A percentile compares a stretch with the other conserved stretches of the same genome.
phyloP scores from a whole-genome alignment of 2,888 invertebrate species.

The Sarcophaga caerulescens region DNA sequence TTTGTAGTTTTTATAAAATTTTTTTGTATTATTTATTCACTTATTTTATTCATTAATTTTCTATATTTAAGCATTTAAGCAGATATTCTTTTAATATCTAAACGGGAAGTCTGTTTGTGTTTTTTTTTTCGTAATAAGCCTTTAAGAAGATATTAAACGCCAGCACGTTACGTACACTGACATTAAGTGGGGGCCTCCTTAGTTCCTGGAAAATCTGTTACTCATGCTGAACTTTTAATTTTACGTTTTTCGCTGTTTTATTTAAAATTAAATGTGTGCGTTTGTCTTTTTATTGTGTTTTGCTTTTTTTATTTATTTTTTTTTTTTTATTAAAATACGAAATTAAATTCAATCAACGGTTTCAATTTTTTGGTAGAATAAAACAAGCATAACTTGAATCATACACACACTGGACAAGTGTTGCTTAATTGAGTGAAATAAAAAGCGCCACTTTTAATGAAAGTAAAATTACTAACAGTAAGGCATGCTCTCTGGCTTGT shows the following conservation, averaged over 20 bases:
- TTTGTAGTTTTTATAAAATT: not conserved
- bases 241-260: slow-evolving; percentile 26
- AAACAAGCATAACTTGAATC: slow-evolving; percentile 32
- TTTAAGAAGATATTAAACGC: slow-evolving; percentile 14
- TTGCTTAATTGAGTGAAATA: not conserved
- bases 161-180: not conserved
- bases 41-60: not conserved
- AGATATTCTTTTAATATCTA: slow-evolving; percentile 24
- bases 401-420: slow-evolving; percentile 6
- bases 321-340: slow-evolving; percentile 53
- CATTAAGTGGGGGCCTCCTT: slow-evolving; percentile 2
- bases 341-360: slow-evolving; percentile 60
- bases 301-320: slow-evolving; percentile 7
- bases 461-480: too few relatives aligned
- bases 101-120: slow-evolving; percentile 42
- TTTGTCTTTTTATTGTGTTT: not conserved
- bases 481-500: too few relatives aligned
- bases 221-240: slow-evolving; percentile 56
- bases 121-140: slow-evolving; percentile 2
- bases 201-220: slow-evolving; percentile 64
- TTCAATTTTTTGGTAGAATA: slow-evolving; percentile 23
- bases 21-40: not conserved
- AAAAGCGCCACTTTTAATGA: not conserved
- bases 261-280: not conserved
- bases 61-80: not conserved